Conservation (phyloP, 2,888 invertebrate genomes). For the Imbricaverruca yamaguchii region DNA sequence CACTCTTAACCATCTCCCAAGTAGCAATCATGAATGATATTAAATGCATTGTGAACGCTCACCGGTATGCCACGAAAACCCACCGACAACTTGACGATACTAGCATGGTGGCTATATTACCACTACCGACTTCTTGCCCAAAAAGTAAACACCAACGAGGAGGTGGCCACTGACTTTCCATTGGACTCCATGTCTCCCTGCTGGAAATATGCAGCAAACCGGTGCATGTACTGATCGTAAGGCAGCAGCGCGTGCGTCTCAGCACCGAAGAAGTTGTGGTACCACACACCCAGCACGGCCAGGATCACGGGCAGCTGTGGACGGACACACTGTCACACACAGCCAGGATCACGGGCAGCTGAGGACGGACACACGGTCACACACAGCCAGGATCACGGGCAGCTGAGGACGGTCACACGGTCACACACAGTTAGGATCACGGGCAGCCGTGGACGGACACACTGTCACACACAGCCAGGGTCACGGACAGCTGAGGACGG, state of each 20-base stretch:
- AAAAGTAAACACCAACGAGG: not conserved
- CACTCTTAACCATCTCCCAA: no score
- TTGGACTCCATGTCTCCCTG: slow-evolving; percentile 99
- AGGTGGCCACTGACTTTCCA: slow-evolving; percentile 63
- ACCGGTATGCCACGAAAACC: no score
- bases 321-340: slow-evolving; percentile 21
- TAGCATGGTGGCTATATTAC: no score
- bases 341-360: no score
- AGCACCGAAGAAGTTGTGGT: slow-evolving; percentile 85
- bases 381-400: no score
- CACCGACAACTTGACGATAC: no score
- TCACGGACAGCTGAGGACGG: no score
- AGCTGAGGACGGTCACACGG: no score
- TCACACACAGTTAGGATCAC: slow-evolving; percentile 72
- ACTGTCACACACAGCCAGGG: slow-evolving; percentile 23
- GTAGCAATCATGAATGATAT: no score
- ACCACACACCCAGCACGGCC: slow-evolving; percentile 88
- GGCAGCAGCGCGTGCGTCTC: slow-evolving; percentile 95
- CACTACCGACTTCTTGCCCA: no score
- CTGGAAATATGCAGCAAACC: slow-evolving; percentile 99
- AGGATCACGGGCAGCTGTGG: slow-evolving; percentile 83
- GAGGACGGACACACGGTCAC: no score
- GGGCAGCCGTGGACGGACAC: slow-evolving; percentile 59
- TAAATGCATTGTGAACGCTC: no score
- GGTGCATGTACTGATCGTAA: slow-evolving; percentile 97